A percentile compares a stretch with the other conserved stretches of the same genome.
Evolutionary conservation across 2,888 invertebrate genomes (phyloP).

Genomic region (Hyalella azteca): DNA sequence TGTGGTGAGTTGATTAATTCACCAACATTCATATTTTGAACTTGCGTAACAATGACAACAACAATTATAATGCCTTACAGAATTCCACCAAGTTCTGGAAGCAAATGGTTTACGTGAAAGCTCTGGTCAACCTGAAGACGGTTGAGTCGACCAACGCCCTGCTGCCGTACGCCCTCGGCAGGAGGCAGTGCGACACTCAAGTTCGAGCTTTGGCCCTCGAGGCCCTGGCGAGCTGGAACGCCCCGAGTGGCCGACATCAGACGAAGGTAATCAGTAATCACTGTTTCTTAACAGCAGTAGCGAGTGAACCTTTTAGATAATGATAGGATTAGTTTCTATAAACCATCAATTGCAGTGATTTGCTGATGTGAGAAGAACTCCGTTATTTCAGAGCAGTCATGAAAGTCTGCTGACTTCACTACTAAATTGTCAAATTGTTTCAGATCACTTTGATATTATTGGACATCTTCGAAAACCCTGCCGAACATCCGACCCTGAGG

Average conservation of each 20-base stretch:
- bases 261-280: neutral
- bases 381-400: no score
- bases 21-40: no score
- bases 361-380: no score
- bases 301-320: no score
- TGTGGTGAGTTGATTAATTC: no score
- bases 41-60: no score
- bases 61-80: neutral
- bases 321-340: no score
- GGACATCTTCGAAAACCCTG: conserved; percentile 24
- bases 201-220: neutral
- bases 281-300: no score
- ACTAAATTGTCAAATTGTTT: neutral
- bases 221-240: conserved; percentile 1
- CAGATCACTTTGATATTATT: neutral
- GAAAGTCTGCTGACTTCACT: no score
- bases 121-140: conserved; percentile 13
- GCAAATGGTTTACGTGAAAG: conserved; percentile 27
- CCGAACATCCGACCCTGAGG: neutral
- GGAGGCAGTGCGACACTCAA: neutral
- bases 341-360: no score
- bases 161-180: conserved; percentile 1
- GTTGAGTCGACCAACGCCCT: neutral
- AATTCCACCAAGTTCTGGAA: conserved; percentile 28
- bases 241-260: neutral